phyloP scores from a whole-genome alignment of 2,797 vertebrate species.

The Adrianichthys oophorus region DNA sequence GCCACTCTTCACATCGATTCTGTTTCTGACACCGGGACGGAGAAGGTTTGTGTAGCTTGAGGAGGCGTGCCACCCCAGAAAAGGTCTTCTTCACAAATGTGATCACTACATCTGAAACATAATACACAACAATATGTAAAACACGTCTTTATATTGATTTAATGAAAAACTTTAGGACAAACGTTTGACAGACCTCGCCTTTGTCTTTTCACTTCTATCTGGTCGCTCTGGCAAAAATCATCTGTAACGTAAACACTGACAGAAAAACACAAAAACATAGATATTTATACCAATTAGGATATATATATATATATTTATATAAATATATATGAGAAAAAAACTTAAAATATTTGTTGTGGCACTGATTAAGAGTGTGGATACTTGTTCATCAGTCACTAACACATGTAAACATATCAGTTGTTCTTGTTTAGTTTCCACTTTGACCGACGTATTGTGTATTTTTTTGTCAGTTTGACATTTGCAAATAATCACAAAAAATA shows the following conservation, averaged over 20 bases:
- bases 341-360: too few species aligned
- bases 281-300: not conserved
- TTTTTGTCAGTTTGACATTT: too few species aligned
- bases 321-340: too few species aligned
- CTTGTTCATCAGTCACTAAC: not conserved
- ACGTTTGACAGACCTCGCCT: constrained; percentile 63
- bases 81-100: constrained; percentile 80
- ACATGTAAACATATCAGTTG: too few species aligned
- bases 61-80: constrained; percentile 70
- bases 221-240: constrained; percentile 59
- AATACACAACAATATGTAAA: not conserved
- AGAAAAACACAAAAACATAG: not conserved
- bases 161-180: not conserved
- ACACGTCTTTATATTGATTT: not conserved
- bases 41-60: constrained; percentile 62
- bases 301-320: too few species aligned
- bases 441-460: rapidly evolving
- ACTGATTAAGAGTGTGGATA: not conserved
- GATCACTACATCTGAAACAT: constrained; percentile 76
- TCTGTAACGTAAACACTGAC: constrained; percentile 75
- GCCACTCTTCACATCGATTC: constrained; percentile 45
- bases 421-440: not conserved
- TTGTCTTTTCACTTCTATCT: constrained; percentile 72
- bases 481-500: too few species aligned
- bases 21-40: constrained; percentile 35